Conservation (phyloP, 2,113 vertebrate genomes). For the Salvelinus fontinalis region DNA sequence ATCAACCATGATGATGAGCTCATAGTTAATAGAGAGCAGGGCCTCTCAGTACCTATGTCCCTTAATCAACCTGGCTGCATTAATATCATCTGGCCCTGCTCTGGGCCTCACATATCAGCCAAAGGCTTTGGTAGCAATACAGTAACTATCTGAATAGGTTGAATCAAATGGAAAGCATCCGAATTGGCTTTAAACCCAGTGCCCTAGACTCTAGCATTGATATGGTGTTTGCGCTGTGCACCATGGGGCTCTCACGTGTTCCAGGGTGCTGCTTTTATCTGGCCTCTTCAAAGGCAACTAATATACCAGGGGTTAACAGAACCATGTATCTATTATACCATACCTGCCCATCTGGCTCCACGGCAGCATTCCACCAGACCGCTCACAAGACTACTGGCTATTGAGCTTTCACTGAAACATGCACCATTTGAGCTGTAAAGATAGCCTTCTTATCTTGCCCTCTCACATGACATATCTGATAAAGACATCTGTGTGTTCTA, state of each 20-base stretch:
- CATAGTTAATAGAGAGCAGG: constrained; percentile 21
- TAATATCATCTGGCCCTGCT: constrained; percentile 4
- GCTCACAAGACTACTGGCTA: background rate
- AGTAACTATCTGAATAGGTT: constrained; percentile 25
- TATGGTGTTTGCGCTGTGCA: constrained; percentile 40
- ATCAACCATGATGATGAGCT: constrained; percentile 24
- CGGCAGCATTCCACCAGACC: constrained; percentile 30
- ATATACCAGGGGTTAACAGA: constrained; percentile 59
- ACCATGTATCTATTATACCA: constrained; percentile 67
- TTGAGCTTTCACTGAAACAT: background rate
- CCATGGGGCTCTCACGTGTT: constrained; percentile 60
- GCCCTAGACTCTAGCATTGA: constrained; percentile 20
- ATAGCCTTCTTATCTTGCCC: too few relatives aligned
- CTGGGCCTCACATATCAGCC: constrained; percentile 2
- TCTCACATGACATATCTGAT: too few relatives aligned
- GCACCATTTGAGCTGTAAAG: background rate
- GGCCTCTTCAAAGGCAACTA: constrained; percentile 67
- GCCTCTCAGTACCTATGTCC: background rate
- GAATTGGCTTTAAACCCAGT: constrained; percentile 50
- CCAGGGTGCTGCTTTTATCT: constrained; percentile 60
- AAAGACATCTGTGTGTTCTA: background rate
- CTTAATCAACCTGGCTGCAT: constrained; percentile 15
- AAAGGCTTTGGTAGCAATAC: constrained; percentile 21
- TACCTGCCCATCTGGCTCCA: constrained; percentile 55
- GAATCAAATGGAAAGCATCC: constrained; percentile 60